Base-by-base conservation (phyloP, 53 echinoderm and acorn worm genomes). In the Luidia sarsii region DNA sequence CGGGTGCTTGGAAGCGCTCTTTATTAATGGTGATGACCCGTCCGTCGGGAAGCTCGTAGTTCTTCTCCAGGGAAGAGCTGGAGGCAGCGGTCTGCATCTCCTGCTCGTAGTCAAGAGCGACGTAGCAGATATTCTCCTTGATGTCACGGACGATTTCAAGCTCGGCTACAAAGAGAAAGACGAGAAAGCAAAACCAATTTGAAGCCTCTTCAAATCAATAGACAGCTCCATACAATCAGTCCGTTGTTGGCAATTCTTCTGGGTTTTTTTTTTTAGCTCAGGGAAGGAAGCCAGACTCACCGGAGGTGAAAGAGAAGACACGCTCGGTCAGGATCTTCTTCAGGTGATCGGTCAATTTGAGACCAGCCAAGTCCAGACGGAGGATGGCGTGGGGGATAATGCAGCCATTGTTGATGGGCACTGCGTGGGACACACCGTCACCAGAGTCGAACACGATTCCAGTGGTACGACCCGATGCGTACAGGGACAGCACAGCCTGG, bases 401-500 rank as follows among this genome's bases (percentile, higher is more conserved):
- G 63, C 87, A 86, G 19, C 87, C 92, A 62, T 90, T 90, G 68
- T 92, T 82, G 79, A 95, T 90, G 30, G 95, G 95, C 39, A 95
- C 93, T 34, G 74, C 77, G 65, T 93, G 86, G 31, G 95, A 65
- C 67, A 95, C 95, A 51, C 90, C 95, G 54, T 88, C 90, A 30
- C 95, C 95, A 21, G 85, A 85, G 70, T 95, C 92, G 16, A 90
- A 34, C 53, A 95, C 89, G 48, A 95, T 82, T 28, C 95, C 95
- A 56, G 89, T 85, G 22, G 92, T 92, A 46, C 92, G 90, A 57
- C 90, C 87, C 10, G 86, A 86, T 27, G 96, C 90, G 61, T 91
- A 96, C 52, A 96, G 93, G 4, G 96, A 87, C 45, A 96, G 83
- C 28, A 90, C 89, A 19, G 96, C 90, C 59, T 96, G 93, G 57